Evolutionary conservation across 2,888 invertebrate genomes (phyloP).

Genomic region (Himalopsyche tibetana): DNA sequence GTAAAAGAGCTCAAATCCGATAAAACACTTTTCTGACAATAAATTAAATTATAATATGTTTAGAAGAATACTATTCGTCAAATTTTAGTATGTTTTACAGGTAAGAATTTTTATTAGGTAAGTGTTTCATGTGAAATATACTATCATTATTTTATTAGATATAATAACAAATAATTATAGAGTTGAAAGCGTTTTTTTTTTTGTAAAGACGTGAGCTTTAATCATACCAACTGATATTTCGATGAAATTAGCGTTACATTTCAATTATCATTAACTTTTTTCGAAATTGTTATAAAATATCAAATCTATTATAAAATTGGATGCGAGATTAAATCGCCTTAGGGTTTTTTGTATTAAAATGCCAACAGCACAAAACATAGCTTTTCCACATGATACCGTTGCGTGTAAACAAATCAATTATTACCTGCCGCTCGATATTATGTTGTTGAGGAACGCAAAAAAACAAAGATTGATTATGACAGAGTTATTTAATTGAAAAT

Average conservation of each 20-base stretch:
- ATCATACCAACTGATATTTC: too few relatives aligned
- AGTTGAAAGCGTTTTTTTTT: too few relatives aligned
- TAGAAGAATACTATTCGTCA: too few relatives aligned
- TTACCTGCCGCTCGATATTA: slow-evolving; percentile 32
- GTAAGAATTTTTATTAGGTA: too few relatives aligned
- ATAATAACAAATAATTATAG: too few relatives aligned
- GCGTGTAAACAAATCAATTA: slow-evolving; percentile 40
- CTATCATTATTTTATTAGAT: too few relatives aligned
- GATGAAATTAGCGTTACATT: slow-evolving; percentile 18
- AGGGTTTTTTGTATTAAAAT: slow-evolving; percentile 2
- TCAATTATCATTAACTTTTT: background rate
- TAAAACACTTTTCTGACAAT: too few relatives aligned
- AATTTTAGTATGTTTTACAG: too few relatives aligned
- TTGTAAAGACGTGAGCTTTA: too few relatives aligned
- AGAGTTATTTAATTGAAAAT: slow-evolving; percentile 32
- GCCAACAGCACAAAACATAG: slow-evolving; percentile 7
- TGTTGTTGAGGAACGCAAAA: slow-evolving; percentile 14
- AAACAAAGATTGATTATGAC: slow-evolving; percentile 39
- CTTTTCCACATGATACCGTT: slow-evolving; percentile 29
- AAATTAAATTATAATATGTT: too few relatives aligned
- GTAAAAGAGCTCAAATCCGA: too few relatives aligned
- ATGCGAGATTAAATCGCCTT: background rate
- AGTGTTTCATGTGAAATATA: too few relatives aligned
- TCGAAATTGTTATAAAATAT: slow-evolving; percentile 5
- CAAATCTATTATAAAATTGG: slow-evolving; percentile 1